Conservation (phyloP, 2,888 invertebrate genomes). For the Tryphoninae sp. region DNA sequence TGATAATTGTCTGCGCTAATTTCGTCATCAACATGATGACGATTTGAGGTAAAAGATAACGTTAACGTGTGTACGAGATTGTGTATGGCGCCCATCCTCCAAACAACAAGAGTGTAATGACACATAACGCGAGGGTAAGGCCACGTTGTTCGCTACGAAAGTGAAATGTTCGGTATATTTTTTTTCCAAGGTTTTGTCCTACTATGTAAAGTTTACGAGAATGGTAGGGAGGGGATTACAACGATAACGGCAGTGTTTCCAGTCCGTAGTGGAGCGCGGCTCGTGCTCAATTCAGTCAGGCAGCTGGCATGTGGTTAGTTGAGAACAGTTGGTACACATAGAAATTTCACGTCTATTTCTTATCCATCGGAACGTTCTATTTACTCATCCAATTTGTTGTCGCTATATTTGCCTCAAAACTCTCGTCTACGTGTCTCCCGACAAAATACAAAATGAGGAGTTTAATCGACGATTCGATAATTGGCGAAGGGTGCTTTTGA, state of each 20-base stretch:
- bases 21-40: constrained; percentile 57
- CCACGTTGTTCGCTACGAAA: not conserved
- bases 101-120: not conserved
- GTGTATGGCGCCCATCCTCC: too few species aligned
- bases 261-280: not conserved
- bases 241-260: constrained; percentile 26
- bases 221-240: constrained; percentile 13
- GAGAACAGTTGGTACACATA: constrained; percentile 57
- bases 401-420: constrained; percentile 1
- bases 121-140: not conserved
- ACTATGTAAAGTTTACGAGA: not conserved
- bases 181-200: constrained; percentile 18
- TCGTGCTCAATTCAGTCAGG: constrained; percentile 38
- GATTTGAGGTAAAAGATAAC: constrained; percentile 32
- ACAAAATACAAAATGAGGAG: constrained; percentile 44
- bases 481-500: constrained; percentile 40
- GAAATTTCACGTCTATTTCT: constrained; percentile 37
- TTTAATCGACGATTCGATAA: constrained; percentile 16
- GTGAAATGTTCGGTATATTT: not conserved
- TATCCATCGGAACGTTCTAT: constrained; percentile 13
- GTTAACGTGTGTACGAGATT: too few species aligned
- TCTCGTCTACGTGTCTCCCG: not conserved
- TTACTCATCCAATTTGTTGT: constrained; percentile 30
- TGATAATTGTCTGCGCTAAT: constrained; percentile 63
- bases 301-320: constrained; percentile 54